phyloP scores from a whole-genome alignment of 1,140 invertebrate species.

The Calycopis cecrops region DNA sequence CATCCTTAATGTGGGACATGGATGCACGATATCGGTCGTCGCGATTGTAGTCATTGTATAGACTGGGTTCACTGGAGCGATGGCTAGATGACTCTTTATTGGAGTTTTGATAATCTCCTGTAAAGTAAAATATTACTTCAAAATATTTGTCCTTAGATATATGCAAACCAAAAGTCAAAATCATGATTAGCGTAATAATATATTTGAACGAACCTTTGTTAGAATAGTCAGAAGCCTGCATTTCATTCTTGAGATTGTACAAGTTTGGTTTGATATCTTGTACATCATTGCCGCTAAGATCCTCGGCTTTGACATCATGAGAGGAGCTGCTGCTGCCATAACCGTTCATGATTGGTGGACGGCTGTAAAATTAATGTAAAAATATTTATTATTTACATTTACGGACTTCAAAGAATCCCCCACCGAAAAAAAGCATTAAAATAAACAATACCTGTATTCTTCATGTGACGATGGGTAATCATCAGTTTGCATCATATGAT shows the following conservation, averaged over 20 bases:
- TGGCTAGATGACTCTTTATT: slow-evolving; percentile 60
- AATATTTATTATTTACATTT: neutral
- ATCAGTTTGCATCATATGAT: slow-evolving; percentile 69
- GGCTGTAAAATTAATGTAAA: slow-evolving; percentile 30
- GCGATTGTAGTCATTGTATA: slow-evolving; percentile 59
- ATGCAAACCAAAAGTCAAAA: neutral
- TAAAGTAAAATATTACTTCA: neutral
- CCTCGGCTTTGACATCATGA: slow-evolving; percentile 70
- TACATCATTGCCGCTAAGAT: slow-evolving; percentile 57
- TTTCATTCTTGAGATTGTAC: slow-evolving; percentile 69
- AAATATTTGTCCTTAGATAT: slow-evolving; percentile 1
- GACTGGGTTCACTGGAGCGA: slow-evolving; percentile 61
- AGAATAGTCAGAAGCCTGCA: slow-evolving; percentile 65
- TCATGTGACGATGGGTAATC: slow-evolving; percentile 71
- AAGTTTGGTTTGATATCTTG: slow-evolving; percentile 71
- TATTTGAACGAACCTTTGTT: slow-evolving; percentile 52
- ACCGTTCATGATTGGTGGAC: slow-evolving; percentile 65
- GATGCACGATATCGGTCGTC: slow-evolving; percentile 58
- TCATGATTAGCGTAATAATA: too few species aligned
- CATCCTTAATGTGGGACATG: slow-evolving; percentile 63
- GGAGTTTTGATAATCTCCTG: slow-evolving; percentile 53
- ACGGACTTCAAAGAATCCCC: slow-evolving; percentile 3
- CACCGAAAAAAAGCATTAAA: neutral
- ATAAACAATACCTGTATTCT: slow-evolving; percentile 59
- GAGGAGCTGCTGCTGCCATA: slow-evolving; percentile 62